Percentiles rank a stretch among this genome's conserved stretches.
These are phyloP conservation scores for Bambusicola thoracicus DNA, from an alignment of 2,113 vertebrate species.

Conservation along the genomic window DNA sequence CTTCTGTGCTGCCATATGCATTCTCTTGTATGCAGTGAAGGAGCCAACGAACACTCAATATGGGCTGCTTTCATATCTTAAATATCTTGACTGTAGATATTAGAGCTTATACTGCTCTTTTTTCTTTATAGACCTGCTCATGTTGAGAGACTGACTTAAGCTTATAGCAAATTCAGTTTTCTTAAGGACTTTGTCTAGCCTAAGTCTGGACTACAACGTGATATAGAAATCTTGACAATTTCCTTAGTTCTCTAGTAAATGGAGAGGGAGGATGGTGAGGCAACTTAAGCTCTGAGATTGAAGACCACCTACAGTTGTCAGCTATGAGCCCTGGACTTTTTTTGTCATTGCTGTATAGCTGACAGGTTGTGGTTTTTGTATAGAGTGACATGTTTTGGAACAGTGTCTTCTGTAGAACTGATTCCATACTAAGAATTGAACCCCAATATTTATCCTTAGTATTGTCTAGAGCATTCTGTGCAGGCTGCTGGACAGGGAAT, in stretches of 20 bases:
- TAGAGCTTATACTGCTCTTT: neutral
- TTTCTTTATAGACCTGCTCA: neutral
- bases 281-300: neutral
- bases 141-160: neutral
- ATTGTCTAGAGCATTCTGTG: neutral
- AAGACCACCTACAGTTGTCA: neutral
- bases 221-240: neutral
- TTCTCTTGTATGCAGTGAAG: neutral
- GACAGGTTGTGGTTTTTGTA: neutral
- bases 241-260: neutral
- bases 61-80: neutral
- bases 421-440: neutral
- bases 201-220: neutral
- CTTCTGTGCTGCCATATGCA: slow-evolving; percentile 24
- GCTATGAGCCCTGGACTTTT: neutral
- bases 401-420: neutral
- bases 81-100: neutral
- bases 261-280: neutral
- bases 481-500: neutral
- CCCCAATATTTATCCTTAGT: neutral
- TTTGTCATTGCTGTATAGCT: neutral
- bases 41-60: neutral
- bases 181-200: neutral
- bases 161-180: neutral
- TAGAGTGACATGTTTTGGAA: neutral